These are phyloP conservation scores for Anoplolepis gracilipes DNA, from an alignment of 1,140 invertebrate species.

Conservation along the genomic window DNA sequence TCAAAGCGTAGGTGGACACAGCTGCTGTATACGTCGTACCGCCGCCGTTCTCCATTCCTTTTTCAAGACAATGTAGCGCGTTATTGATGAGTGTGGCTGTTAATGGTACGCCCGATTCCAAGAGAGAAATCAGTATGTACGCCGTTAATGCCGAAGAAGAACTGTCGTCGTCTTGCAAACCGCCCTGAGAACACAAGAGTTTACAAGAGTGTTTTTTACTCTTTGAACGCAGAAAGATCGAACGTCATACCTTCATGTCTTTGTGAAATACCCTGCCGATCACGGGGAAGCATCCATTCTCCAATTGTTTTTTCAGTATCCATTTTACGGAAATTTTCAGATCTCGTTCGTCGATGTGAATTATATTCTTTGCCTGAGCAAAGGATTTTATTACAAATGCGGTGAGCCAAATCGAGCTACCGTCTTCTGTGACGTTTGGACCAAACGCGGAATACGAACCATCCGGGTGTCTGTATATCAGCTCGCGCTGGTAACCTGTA, in stretches of 20 bases:
- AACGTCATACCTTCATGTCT: conserved; percentile 89
- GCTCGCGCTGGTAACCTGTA: conserved; percentile 91
- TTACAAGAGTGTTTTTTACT: neutral
- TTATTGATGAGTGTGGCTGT: conserved; percentile 84
- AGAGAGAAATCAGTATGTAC: conserved; percentile 89
- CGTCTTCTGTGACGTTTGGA: conserved; percentile 84
- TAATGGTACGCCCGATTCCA: conserved; percentile 87
- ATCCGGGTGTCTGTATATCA: conserved; percentile 91
- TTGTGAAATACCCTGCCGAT: conserved; percentile 92
- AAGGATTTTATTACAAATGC: conserved; percentile 93
- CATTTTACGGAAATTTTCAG: conserved; percentile 90
- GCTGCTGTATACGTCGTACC: conserved; percentile 86
- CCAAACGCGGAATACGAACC: conserved; percentile 95
- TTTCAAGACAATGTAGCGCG: conserved; percentile 87
- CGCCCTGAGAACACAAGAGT: conserved; percentile 85
- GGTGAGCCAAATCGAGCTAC: conserved; percentile 94
- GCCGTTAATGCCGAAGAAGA: conserved; percentile 88
- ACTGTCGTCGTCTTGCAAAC: conserved; percentile 88
- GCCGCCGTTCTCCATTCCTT: conserved; percentile 71
- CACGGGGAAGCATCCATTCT: conserved; percentile 92
- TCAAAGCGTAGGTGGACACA: conserved; percentile 88
- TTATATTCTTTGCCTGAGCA: conserved; percentile 88
- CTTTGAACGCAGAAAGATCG: neutral
- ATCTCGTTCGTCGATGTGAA: conserved; percentile 89
- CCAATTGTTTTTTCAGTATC: conserved; percentile 90